These are phyloP conservation scores for Geotrypetes seraphini DNA, from an alignment of 2,797 vertebrate species.

Conservation along the genomic window DNA sequence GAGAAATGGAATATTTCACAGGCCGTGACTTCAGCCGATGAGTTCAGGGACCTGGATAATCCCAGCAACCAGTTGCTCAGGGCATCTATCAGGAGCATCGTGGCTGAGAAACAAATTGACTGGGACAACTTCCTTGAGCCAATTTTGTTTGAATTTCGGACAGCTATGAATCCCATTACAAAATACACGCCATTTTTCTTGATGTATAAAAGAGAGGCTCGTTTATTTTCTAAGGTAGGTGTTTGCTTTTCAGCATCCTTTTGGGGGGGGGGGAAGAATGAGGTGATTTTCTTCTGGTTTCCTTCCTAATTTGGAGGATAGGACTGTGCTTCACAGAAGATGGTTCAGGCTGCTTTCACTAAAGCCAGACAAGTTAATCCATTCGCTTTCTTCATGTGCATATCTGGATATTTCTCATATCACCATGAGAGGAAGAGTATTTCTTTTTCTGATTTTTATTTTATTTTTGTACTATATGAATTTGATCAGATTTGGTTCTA, in stretches of 20 bases:
- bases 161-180: constrained; percentile 61
- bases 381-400: background rate
- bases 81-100: constrained; percentile 61
- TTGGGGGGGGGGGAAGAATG: background rate
- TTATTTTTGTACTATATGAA: too few species aligned
- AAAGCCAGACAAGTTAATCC: background rate
- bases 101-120: constrained; percentile 57
- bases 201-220: constrained; percentile 74
- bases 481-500: too few species aligned
- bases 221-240: constrained; percentile 49
- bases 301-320: too few species aligned
- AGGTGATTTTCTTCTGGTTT: too few species aligned
- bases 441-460: too few species aligned
- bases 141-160: constrained; percentile 67
- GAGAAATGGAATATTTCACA: constrained; percentile 70
- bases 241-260: rapidly evolving
- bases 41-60: constrained; percentile 52
- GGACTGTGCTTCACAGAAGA: background rate
- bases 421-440: too few species aligned
- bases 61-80: constrained; percentile 46
- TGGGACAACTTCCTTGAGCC: constrained; percentile 79
- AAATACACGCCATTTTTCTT: constrained; percentile 76
- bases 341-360: background rate
- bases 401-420: background rate
- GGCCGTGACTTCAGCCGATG: constrained; percentile 54